These are phyloP conservation scores for Thelaira solivaga DNA, from an alignment of 2,888 invertebrate genomes.

Conservation along the genomic window DNA sequence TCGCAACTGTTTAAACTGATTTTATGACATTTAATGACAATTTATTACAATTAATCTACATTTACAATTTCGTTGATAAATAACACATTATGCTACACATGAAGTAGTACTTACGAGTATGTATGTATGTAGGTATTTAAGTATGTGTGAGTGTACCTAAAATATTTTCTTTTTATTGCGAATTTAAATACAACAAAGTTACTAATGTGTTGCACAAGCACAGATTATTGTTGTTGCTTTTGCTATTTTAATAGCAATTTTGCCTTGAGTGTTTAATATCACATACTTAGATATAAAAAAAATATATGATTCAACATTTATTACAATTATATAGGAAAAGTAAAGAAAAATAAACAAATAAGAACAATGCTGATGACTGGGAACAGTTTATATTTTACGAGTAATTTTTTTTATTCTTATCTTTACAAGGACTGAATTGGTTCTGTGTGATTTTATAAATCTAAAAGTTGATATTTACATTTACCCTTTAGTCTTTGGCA, in stretches of 20 bases:
- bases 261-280: not conserved
- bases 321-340: not conserved
- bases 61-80: not conserved
- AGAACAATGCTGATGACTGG: not conserved
- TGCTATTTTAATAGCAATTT: not conserved
- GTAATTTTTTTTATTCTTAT: not conserved
- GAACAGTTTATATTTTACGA: not conserved
- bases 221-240: not conserved
- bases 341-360: too few species aligned
- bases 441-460: too few species aligned
- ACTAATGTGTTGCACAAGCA: too few species aligned
- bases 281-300: not conserved
- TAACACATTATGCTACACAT: not conserved
- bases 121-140: too few species aligned
- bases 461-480: too few species aligned
- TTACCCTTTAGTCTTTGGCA: too few species aligned
- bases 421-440: not conserved
- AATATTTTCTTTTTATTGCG: not conserved
- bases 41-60: conserved; percentile 5
- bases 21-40: conserved; percentile 14
- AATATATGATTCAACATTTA: not conserved
- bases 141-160: too few species aligned
- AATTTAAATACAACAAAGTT: too few species aligned
- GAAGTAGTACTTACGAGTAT: too few species aligned
- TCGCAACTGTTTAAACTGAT: not conserved